Evolutionary conservation across 2,113 vertebrate genomes (phyloP), one percentile per base, ranked within the genome.

Genomic region (Lynx canadensis): DNA sequence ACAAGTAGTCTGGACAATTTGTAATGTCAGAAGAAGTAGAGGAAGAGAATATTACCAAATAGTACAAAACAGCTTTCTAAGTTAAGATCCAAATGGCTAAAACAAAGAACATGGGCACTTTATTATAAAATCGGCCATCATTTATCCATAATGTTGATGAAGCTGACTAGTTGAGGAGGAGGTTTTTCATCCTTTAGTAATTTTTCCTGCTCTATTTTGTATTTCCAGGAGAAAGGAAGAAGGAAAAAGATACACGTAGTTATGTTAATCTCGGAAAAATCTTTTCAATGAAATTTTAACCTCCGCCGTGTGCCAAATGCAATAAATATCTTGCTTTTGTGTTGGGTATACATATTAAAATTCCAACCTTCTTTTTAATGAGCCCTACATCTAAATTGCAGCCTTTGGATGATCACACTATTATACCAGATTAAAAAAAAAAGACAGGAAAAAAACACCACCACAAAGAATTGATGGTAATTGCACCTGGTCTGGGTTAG

Each of bases 271-370:
- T 83, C 15, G 14, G 41, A 80, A 95, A 97, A 88, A 65, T 50
- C 31, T 73, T 80, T 80, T 84, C 86, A 95, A 13, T 93, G 71
- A 74, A 92, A 92, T 89, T 82, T 96, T 81, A 96, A 86, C 81
- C 60, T 91, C 92, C 74, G 69, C 21, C 45, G 33, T 31, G 7
- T 76, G 65, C 57, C 19, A 69, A 93, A 45, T 27, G 2, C 63
- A 82, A 45, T 38, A 89, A 55, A 82, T 86, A 73, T n/a, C 88
- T 97, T 91, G 87, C 41, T 94, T 95, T 95, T 96, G 57, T 95
- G 78, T 88, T 50, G 8, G 10, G 11, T 38, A 50, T 83, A 81
- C 85, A 16, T 63, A 11, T 96, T 94, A 95, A 69, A 97, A 97
- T 84, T 13, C 19, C 85, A 82, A 66, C 38, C 7, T 55, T 11